phyloP scores from a whole-genome alignment of 2,888 invertebrate genomes.

The Muscina levida region DNA sequence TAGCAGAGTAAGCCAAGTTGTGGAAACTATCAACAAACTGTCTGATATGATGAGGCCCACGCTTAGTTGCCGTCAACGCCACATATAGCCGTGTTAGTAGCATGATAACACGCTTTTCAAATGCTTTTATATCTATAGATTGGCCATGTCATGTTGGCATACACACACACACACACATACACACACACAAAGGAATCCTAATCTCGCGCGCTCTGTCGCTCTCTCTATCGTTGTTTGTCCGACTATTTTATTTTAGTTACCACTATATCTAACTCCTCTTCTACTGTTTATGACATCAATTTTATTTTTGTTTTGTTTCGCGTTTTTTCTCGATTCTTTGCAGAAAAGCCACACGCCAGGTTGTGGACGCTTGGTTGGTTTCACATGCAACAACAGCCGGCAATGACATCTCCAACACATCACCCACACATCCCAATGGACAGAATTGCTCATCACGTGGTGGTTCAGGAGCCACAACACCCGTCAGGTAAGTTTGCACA shows the following conservation, averaged over 20 bases:
- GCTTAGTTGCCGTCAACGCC: no score
- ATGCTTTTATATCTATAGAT: neutral
- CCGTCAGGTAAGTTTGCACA: slow-evolving; percentile 85
- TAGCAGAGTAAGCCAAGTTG: no score
- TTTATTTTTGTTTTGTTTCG: slow-evolving; percentile 24
- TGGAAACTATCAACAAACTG: no score
- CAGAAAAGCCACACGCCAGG: slow-evolving; percentile 95
- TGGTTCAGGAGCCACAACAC: slow-evolving; percentile 94
- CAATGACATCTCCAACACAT: slow-evolving; percentile 80
- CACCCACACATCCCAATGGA: slow-evolving; percentile 81
- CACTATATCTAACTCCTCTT: neutral
- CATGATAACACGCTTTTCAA: neutral
- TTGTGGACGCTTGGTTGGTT: slow-evolving; percentile 95
- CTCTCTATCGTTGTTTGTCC: no score
- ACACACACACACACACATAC: no score
- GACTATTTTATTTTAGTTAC: neutral
- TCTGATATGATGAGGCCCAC: no score
- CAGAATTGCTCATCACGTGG: slow-evolving; percentile 84
- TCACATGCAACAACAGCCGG: slow-evolving; percentile 88
- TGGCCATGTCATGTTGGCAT: neutral
- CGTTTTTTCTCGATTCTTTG: slow-evolving; percentile 45
- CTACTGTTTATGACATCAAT: slow-evolving; percentile 3
- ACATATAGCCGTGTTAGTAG: no score
- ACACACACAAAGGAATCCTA: no score
- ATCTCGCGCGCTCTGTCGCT: neutral